Evolutionary conservation across 2,888 invertebrate genomes (phyloP), one percentile per base, ranked within the genome.

Genomic region (Eurytoma californica): DNA sequence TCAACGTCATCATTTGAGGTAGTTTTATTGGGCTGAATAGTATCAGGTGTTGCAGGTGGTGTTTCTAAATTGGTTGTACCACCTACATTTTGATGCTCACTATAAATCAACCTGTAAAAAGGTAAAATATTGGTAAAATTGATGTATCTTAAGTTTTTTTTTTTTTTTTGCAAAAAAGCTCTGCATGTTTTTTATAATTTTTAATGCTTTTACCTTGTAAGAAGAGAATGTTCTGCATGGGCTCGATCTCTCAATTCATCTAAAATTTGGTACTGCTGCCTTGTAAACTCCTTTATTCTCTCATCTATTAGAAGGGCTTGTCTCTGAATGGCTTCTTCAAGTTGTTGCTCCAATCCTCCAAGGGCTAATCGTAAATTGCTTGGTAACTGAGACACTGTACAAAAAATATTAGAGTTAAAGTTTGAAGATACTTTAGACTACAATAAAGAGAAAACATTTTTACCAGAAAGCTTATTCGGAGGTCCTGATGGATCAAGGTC

Each of bases 271-370:
- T 95, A 95, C 87, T 95, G 94, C 86, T 94, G 94, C 85, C 94
- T 94, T 82, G 94, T 93, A 90, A 93, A 96, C 80, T 93, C 93
- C 86, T 94, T 93, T 80, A 97, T 94, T 83, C 94, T 92, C 84
- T 95, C 95, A 86, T 96, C 96, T 66, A 95, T 93, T 2, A 93
- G 92, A 65, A 92, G 92, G 72, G 95, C 92, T 90, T 96, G 94
- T 66, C 93, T 92, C 86, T 94, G 93, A 72, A 96, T 90, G 67
- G 93, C 94, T 84, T 93, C 93, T 79, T 94, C 93, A 80, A 95
- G 92, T 85, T 94, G 93, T 84, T 94, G 93, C 86, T 93, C 94
- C 53, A 95, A 91, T 67, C 91, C 91, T 72, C 92, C 92, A 82
- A 94, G 91, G 79, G 92, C 92, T 80, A 92, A 91, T 86, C 92